Percentiles rank a stretch among this genome's conserved stretches.
phyloP scores from a whole-genome alignment of 2,888 invertebrate genomes.

The Sarcophaga carnaria region DNA sequence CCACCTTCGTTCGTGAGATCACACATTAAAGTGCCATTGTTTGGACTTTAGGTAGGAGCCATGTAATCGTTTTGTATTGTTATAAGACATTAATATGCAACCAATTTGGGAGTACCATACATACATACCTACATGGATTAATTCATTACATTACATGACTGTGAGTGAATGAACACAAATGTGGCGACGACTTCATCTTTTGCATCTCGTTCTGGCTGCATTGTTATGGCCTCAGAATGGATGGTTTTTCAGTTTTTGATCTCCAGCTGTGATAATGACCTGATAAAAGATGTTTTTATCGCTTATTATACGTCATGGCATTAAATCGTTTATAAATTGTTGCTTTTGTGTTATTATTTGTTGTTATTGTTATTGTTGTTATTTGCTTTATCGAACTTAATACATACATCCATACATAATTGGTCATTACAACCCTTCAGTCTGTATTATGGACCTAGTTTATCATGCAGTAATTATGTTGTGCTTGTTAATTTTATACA shows the following conservation, averaged over 20 bases:
- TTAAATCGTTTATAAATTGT: constrained; percentile 48
- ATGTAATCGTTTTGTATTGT: background rate
- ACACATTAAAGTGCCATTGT: constrained; percentile 63
- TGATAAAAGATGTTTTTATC: constrained; percentile 78
- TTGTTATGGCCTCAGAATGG: constrained; percentile 1
- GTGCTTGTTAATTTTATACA: too few relatives aligned
- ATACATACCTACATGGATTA: constrained; percentile 26
- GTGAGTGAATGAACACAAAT: constrained; percentile 6
- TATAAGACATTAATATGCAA: background rate
- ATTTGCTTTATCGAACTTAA: constrained; percentile 14
- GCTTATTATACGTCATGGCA: constrained; percentile 67
- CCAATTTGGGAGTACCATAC: background rate
- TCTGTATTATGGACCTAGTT: too few relatives aligned
- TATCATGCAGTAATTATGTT: too few relatives aligned
- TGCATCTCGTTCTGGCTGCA: background rate
- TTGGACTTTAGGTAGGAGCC: background rate
- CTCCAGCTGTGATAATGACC: constrained; percentile 80
- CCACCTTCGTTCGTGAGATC: constrained; percentile 34
- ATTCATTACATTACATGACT: constrained; percentile 19
- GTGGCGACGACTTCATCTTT: constrained; percentile 44
- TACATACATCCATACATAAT: too few relatives aligned
- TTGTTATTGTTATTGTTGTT: constrained; percentile 23
- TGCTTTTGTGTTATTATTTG: background rate
- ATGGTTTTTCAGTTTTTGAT: constrained; percentile 21
- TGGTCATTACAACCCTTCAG: too few relatives aligned